Evolutionary conservation across 2,888 invertebrate genomes (phyloP), one percentile per base, ranked within the genome.

Genomic region (Diaperis boleti): DNA sequence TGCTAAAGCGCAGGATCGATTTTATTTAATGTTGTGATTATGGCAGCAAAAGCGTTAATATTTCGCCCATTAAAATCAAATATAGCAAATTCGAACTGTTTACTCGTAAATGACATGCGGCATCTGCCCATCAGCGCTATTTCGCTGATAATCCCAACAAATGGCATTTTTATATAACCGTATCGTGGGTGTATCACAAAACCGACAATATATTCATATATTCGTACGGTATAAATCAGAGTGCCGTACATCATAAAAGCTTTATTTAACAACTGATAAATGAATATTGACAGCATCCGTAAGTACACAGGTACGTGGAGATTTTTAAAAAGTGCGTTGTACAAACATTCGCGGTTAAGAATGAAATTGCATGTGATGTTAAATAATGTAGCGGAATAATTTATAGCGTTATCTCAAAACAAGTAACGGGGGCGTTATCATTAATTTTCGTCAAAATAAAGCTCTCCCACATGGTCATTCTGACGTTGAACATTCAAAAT

Each of bases 381-480:
- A 42, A 42, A 42, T 39, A 39, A 39, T 42, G 41, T 42, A 10
- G 49, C 26, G n/a, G 35, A 50, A 50, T 50, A 50, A 50, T 50
- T 50, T 50, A 50, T 37, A 8, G 26, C 22, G 37, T 57, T 45
- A 57, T 57, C 47, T 57, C 42, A 18, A 56, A 56, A 42, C 45
- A 57, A 57, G 22, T 41, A 26, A 41, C 57, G 22, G 45, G 33
- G 26, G 35, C 45, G 37, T 57, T 45, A 15, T 15, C 57, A 57
- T 57, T 57, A 57, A 57, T 57, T 57, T 45, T 57, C 45, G 57
- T 57, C 57, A 57, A 57, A 57, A 57, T 57, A 45, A 57, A 57
- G 57, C 45, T 37, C 22, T 57, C 57, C 57, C 57, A 47, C 33
- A 47, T 57, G 57, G 57, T 45, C 57, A 57, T 22, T 35, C 39